Percentiles rank a stretch among this genome's conserved stretches.
phyloP scores from a whole-genome alignment of 2,888 invertebrate species.

The Cryptocephalus moraei region DNA sequence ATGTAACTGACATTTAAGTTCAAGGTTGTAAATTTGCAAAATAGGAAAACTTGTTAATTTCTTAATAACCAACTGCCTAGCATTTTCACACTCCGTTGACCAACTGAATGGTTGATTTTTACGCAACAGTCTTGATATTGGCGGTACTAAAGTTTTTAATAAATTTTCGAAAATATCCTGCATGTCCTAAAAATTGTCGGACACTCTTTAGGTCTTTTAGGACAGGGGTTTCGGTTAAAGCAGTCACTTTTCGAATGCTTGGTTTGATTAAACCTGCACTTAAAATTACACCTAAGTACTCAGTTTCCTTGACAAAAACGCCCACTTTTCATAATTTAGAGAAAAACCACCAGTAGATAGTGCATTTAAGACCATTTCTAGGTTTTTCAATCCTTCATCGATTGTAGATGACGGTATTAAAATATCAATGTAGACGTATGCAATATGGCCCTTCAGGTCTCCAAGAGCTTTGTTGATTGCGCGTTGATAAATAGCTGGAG shows the following conservation, averaged over 20 bases:
- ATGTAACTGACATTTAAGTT: constrained; percentile 4
- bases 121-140: constrained; percentile 11
- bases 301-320: too few relatives aligned
- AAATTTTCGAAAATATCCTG: constrained; percentile 10
- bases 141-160: constrained; percentile 10
- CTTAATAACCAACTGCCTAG: constrained; percentile 8
- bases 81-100: constrained; percentile 7
- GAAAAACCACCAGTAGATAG: neutral
- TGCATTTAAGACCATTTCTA: neutral
- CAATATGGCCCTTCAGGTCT: neutral
- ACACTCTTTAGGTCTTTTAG: constrained; percentile 13
- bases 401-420: neutral
- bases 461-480: constrained; percentile 10
- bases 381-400: neutral
- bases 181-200: constrained; percentile 12
- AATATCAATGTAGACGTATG: neutral
- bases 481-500: constrained; percentile 2
- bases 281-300: too few relatives aligned
- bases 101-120: constrained; percentile 12
- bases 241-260: too few relatives aligned
- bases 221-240: neutral
- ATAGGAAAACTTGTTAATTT: constrained; percentile 10
- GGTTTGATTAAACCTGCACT: too few relatives aligned
- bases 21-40: constrained; percentile 8
- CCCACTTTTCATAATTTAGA: constrained; percentile 14